phyloP scores from a whole-genome alignment of 2,797 vertebrate species.

The Schizopygopsis pylzovi region DNA sequence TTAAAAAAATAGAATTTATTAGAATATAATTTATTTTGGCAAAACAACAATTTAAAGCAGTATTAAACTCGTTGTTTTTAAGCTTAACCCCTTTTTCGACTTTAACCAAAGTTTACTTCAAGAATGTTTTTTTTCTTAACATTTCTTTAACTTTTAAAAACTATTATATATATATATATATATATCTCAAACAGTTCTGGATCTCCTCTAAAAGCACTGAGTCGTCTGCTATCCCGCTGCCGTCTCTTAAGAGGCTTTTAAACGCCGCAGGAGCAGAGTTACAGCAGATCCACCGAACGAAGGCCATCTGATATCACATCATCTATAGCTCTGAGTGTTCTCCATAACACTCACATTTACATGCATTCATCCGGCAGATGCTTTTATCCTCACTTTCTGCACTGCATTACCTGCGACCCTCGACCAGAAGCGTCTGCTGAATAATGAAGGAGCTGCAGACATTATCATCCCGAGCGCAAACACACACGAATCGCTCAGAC shows the following conservation, averaged over 20 bases:
- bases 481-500: background rate
- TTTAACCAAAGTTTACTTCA: background rate
- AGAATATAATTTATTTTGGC: too few species aligned
- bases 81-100: too few species aligned
- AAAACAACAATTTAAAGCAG: too few species aligned
- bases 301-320: background rate
- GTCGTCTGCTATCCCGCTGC: background rate
- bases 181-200: too few species aligned
- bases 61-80: too few species aligned
- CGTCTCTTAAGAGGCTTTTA: background rate
- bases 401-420: background rate
- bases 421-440: background rate
- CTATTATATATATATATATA: too few species aligned
- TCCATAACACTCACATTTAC: conserved; percentile 7
- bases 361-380: background rate
- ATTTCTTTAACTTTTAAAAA: background rate
- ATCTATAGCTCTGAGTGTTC: background rate
- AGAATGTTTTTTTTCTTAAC: background rate
- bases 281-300: background rate
- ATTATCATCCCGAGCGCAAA: background rate
- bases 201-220: background rate
- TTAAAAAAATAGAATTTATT: too few species aligned
- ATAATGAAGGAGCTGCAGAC: background rate
- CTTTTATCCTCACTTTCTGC: conserved; percentile 15
- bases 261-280: background rate